A percentile compares a stretch with the other conserved stretches of the same genome.
phyloP scores from a whole-genome alignment of 2,888 invertebrate species.

The Drosophila mimetica region DNA sequence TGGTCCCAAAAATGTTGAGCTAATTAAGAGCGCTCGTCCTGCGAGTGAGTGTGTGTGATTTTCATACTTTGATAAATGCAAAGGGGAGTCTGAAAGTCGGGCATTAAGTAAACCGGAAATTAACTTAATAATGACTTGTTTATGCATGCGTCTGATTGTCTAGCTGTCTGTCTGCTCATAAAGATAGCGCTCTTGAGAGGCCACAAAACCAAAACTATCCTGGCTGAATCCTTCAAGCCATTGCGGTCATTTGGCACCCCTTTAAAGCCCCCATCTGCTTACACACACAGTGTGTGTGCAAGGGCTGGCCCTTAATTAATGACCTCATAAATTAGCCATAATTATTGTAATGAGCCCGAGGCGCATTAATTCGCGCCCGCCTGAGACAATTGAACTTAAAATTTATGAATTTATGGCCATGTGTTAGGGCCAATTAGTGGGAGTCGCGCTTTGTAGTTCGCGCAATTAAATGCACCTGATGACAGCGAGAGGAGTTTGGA shows the following conservation, averaged over 20 bases:
- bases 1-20: constrained; percentile 72
- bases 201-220: too few species aligned
- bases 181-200: not conserved
- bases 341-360: constrained; percentile 80
- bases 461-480: constrained; percentile 83
- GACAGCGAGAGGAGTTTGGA: constrained; percentile 48
- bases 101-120: constrained; percentile 67
- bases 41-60: constrained; percentile 51
- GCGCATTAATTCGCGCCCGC: constrained; percentile 15
- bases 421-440: constrained; percentile 74
- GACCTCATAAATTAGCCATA: constrained; percentile 79
- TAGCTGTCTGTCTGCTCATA: constrained; percentile 1
- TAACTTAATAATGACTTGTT: constrained; percentile 64
- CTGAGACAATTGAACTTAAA: constrained; percentile 79
- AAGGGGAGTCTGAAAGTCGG: constrained; percentile 53
- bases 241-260: constrained; percentile 20
- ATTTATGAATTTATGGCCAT: constrained; percentile 77
- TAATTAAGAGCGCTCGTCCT: constrained; percentile 71
- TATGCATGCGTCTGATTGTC: constrained; percentile 16
- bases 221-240: constrained; percentile 8
- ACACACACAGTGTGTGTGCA: not conserved
- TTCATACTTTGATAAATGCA: constrained; percentile 73
- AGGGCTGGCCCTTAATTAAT: constrained; percentile 70
- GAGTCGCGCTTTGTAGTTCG: constrained; percentile 68
- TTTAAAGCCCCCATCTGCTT: not conserved